phyloP scores from a whole-genome alignment of 2,113 vertebrate species.

The Apistogramma diplotaenia region DNA sequence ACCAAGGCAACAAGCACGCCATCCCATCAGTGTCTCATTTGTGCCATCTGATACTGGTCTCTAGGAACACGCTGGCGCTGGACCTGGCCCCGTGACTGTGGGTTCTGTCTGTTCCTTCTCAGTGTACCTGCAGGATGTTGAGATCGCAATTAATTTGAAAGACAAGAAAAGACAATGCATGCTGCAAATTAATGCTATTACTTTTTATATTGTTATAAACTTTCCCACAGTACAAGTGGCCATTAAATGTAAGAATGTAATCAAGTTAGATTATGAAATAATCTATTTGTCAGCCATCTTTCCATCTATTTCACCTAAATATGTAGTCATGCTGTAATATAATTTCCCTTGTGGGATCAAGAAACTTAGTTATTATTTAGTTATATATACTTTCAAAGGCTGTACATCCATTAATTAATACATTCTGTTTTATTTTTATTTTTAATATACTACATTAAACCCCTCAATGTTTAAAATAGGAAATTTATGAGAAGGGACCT shows the following conservation, averaged over 20 bases:
- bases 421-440: not conserved
- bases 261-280: not conserved
- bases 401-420: not conserved
- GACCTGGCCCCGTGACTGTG: constrained; percentile 12
- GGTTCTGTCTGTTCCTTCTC: constrained; percentile 85
- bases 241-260: not conserved
- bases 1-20: constrained; percentile 86
- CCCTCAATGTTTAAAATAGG: not conserved
- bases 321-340: no score
- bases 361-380: no score
- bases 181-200: not conserved
- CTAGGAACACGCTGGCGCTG: constrained; percentile 71
- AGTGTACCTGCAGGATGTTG: constrained; percentile 82
- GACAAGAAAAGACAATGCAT: not conserved
- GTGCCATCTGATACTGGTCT: constrained; percentile 91
- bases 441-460: not conserved
- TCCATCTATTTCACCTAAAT: not conserved
- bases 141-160: not conserved
- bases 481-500: not conserved
- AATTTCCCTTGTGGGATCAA: no score
- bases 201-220: not conserved
- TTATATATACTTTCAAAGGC: not conserved
- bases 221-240: not conserved
- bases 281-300: not conserved
- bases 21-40: constrained; percentile 87